Evolutionary conservation across 2,797 vertebrate species (phyloP).

Genomic region (Gastrophryne carolinensis): DNA sequence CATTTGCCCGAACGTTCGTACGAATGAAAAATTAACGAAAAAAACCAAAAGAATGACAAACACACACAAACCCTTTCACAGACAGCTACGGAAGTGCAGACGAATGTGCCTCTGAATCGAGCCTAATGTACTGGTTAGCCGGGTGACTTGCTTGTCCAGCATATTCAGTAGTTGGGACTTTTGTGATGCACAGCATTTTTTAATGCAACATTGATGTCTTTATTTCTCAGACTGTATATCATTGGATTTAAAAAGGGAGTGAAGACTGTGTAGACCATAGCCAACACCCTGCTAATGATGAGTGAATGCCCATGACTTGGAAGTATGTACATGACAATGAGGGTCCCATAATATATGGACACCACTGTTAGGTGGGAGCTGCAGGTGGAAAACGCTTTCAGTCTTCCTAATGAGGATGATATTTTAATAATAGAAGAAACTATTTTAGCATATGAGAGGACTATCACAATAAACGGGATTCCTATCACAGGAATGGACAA

Average conservation of each 20-base stretch:
- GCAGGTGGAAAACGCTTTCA: slow-evolving; percentile 22
- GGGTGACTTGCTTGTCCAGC: too few relatives aligned
- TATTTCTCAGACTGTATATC: slow-evolving; percentile 7
- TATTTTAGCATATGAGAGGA: background rate
- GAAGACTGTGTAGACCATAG: background rate
- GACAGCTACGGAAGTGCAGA: too few relatives aligned
- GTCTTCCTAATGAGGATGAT: background rate
- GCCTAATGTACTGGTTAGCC: too few relatives aligned
- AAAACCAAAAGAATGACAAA: too few relatives aligned
- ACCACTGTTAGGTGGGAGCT: slow-evolving; percentile 8
- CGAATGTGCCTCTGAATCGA: too few relatives aligned
- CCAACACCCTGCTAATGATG: background rate
- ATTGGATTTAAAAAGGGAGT: slow-evolving; percentile 7
- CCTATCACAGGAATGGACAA: background rate
- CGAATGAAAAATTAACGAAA: too few relatives aligned
- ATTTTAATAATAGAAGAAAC: background rate
- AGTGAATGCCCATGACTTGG: background rate
- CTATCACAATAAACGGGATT: background rate
- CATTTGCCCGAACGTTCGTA: too few relatives aligned
- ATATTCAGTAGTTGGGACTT: too few relatives aligned
- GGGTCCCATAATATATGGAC: slow-evolving; percentile 7
- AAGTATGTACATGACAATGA: background rate
- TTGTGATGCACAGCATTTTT: background rate
- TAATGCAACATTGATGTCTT: background rate
- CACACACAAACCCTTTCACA: too few relatives aligned